Percentiles rank a stretch among this genome's conserved stretches.
These are phyloP conservation scores for Ceratoteleas bidentatus DNA, from an alignment of 1,140 invertebrate genomes.

Conservation along the genomic window DNA sequence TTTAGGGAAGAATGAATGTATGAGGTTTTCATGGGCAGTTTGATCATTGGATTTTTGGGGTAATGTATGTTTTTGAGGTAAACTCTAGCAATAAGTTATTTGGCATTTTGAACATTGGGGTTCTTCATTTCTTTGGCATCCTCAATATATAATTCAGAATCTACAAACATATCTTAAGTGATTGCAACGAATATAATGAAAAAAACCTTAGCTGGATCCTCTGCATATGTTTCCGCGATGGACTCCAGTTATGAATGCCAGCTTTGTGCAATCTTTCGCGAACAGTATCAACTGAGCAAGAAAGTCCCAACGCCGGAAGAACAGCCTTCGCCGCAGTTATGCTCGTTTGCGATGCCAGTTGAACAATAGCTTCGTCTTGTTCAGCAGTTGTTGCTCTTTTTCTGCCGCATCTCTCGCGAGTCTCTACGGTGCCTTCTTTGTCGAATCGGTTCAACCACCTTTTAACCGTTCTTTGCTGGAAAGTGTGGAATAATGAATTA, in stretches of 20 bases:
- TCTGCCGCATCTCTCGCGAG: slow-evolving; percentile 78
- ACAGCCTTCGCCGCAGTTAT: slow-evolving; percentile 80
- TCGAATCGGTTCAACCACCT: slow-evolving; percentile 80
- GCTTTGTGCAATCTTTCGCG: slow-evolving; percentile 79
- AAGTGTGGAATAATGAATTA: background rate
- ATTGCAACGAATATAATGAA: too few species aligned
- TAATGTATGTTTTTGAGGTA: too few species aligned
- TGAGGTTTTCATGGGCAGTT: too few species aligned
- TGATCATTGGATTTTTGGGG: too few species aligned
- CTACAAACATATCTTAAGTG: background rate
- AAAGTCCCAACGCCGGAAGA: slow-evolving; percentile 77
- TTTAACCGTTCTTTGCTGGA: slow-evolving; percentile 79
- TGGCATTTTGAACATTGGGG: too few species aligned
- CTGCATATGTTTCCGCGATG: slow-evolving; percentile 79
- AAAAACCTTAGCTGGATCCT: slow-evolving; percentile 76
- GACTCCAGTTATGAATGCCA: slow-evolving; percentile 81
- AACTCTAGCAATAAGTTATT: slow-evolving; percentile 13
- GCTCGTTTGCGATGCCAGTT: slow-evolving; percentile 76
- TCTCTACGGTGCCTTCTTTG: slow-evolving; percentile 79
- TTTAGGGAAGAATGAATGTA: too few species aligned
- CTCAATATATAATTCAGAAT: too few species aligned
- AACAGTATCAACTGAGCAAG: slow-evolving; percentile 79
- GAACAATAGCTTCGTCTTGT: slow-evolving; percentile 78
- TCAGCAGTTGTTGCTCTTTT: slow-evolving; percentile 79
- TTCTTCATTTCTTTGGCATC: too few species aligned